phyloP scores from a whole-genome alignment of 2,113 vertebrate genomes.

The Catharus fuscescens region DNA sequence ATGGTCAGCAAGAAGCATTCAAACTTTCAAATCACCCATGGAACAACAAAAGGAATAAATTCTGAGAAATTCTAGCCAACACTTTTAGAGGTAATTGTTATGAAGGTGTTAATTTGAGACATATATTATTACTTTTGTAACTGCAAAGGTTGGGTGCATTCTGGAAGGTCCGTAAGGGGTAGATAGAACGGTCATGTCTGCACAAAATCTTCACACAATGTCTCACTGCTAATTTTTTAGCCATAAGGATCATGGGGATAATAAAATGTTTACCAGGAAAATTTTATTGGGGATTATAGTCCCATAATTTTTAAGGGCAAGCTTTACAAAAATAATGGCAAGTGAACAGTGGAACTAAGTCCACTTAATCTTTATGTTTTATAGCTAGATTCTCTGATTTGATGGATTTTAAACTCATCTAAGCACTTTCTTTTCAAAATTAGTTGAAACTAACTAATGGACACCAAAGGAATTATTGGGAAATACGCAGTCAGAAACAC shows the following conservation, averaged over 20 bases:
- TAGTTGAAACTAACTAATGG: background rate
- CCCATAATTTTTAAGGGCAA: background rate
- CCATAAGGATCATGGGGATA: background rate
- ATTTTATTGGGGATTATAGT: background rate
- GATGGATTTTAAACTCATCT: background rate
- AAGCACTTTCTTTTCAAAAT: background rate
- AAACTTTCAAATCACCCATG: background rate
- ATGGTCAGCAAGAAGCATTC: background rate
- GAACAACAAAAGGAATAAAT: background rate
- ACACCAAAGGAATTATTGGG: background rate
- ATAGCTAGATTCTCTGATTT: background rate
- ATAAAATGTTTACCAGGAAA: background rate
- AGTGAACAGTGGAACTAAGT: background rate
- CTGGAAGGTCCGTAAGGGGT: background rate
- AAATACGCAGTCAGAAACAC: background rate
- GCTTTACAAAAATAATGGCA: background rate
- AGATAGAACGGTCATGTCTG: background rate
- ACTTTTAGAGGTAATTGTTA: background rate
- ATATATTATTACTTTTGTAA: background rate
- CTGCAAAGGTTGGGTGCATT: background rate
- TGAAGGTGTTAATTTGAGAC: background rate
- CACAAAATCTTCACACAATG: background rate
- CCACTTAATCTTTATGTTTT: background rate
- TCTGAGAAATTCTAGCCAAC: background rate
- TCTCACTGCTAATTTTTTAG: background rate